Evolutionary conservation across 2,113 vertebrate genomes (phyloP).

Genomic region (Cairina moschata): DNA sequence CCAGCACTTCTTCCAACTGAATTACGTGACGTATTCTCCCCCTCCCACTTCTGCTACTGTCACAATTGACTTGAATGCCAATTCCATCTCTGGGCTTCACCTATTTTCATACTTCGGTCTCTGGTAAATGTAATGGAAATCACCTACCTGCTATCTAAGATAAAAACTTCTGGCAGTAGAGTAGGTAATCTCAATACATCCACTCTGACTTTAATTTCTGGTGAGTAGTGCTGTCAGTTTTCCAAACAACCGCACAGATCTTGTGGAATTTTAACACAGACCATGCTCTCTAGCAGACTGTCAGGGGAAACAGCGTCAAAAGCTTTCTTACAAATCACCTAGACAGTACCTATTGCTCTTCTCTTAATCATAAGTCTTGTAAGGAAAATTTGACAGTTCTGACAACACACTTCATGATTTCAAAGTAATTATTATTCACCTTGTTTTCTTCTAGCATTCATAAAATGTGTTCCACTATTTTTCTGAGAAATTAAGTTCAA

Average conservation of each 20-base stretch:
- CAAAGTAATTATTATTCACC: neutral
- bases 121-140: neutral
- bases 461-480: neutral
- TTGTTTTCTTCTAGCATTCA: neutral
- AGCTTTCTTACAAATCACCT: neutral
- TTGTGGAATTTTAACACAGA: neutral
- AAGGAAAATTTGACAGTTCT: neutral
- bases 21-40: neutral
- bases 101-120: neutral
- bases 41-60: neutral
- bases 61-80: neutral
- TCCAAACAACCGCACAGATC: neutral
- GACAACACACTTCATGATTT: neutral
- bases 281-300: neutral
- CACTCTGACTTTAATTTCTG: neutral
- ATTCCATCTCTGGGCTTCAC: neutral
- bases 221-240: neutral
- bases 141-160: neutral
- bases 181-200: neutral
- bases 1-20: neutral
- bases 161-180: neutral
- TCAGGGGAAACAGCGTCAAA: neutral
- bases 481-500: neutral
- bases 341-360: neutral
- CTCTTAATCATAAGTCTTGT: neutral